These are phyloP conservation scores for Solenodon paradoxus DNA, from an alignment of 2,113 vertebrate genomes.

Conservation along the genomic window DNA sequence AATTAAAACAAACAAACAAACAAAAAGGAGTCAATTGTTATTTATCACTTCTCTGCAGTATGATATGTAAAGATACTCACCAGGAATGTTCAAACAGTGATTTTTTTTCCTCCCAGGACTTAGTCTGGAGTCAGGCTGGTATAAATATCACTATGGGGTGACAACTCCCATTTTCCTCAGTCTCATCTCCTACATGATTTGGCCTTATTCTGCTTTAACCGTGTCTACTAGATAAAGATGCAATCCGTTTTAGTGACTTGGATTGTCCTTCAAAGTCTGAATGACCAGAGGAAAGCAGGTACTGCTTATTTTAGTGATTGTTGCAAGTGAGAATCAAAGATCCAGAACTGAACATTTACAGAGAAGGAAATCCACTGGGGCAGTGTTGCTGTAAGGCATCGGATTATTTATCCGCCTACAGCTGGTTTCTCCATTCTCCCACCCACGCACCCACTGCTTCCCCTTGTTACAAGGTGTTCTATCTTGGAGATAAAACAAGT, in stretches of 20 bases:
- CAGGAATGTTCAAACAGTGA: constrained; percentile 31
- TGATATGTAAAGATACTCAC: constrained; percentile 45
- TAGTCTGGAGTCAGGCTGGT: constrained; percentile 19
- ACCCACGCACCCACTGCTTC: constrained; percentile 54
- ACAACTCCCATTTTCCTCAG: constrained; percentile 38
- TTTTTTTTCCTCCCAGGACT: constrained; percentile 52
- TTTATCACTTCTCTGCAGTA: constrained; percentile 21
- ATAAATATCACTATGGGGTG: constrained; percentile 53
- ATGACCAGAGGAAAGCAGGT: constrained; percentile 39
- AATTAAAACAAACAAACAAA: not conserved
- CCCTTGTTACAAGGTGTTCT: constrained; percentile 77
- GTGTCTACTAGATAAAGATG: constrained; percentile 66
- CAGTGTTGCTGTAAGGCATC: constrained; percentile 41
- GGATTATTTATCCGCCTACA: constrained; percentile 55
- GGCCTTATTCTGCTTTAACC: constrained; percentile 47
- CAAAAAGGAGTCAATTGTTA: constrained; percentile 54
- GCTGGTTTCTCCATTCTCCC: not conserved
- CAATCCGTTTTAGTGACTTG: constrained; percentile 51
- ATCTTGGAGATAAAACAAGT: constrained; percentile 81
- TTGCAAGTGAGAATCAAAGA: constrained; percentile 64
- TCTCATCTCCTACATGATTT: constrained; percentile 47
- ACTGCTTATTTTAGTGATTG: constrained; percentile 70
- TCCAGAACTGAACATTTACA: constrained; percentile 43
- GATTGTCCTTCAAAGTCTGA: constrained; percentile 71
- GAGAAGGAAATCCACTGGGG: not conserved